Percentiles rank a stretch among this genome's conserved stretches.
Conservation (phyloP, 2,888 invertebrate genomes). For the Dinocampus coccinellae region DNA sequence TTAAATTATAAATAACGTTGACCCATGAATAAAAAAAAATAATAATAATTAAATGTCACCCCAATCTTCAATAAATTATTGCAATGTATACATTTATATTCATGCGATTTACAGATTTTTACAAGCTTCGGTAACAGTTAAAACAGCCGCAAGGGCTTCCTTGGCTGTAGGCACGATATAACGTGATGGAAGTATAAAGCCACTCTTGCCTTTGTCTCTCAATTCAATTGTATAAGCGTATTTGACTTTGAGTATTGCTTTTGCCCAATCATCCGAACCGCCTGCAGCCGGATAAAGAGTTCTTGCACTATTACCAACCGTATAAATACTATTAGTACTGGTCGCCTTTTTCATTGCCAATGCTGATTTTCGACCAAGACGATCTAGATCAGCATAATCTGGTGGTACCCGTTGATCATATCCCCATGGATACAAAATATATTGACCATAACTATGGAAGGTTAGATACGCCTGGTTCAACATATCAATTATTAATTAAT, state of each 20-base stretch:
- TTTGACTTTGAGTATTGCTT: constrained; percentile 84
- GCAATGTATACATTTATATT: background rate
- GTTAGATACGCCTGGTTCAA: constrained; percentile 79
- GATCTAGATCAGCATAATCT: constrained; percentile 79
- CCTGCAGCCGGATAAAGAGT: constrained; percentile 85
- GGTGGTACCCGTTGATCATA: constrained; percentile 80
- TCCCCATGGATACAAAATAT: constrained; percentile 89
- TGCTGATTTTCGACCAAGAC: constrained; percentile 79
- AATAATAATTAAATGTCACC: background rate
- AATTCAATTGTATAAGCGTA: constrained; percentile 93
- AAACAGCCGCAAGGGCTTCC: constrained; percentile 81
- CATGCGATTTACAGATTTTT: background rate
- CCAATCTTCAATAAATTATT: background rate
- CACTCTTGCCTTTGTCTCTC: constrained; percentile 85
- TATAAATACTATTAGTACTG: constrained; percentile 74
- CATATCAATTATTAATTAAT: constrained; percentile 4
- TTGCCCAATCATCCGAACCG: constrained; percentile 93
- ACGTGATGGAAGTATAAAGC: constrained; percentile 87
- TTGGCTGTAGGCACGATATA: constrained; percentile 82
- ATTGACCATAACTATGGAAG: constrained; percentile 90
- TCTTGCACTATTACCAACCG: constrained; percentile 83
- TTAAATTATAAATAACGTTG: background rate
- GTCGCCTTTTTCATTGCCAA: constrained; percentile 75
- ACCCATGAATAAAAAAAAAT: background rate
- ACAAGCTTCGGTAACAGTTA: constrained; percentile 72